Base-by-base conservation (phyloP, 2,113 vertebrate genomes). In the Mustelus asterias region DNA sequence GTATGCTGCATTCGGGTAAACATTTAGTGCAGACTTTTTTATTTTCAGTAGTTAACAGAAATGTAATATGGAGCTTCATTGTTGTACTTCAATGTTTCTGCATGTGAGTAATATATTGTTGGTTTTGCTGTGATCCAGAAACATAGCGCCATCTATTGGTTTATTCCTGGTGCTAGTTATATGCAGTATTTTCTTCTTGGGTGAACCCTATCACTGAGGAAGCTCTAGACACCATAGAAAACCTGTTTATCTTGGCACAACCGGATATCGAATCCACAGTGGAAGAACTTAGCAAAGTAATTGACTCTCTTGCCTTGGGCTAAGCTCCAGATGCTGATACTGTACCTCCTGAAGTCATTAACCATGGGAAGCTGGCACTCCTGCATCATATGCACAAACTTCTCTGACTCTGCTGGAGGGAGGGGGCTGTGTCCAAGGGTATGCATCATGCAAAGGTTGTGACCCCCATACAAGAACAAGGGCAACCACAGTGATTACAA, bases 81-180 rank as follows among this genome's bases (percentile, higher is more conserved):
- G 63, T 41, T 94, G 33, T 24, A 69, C 22, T 65, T 94, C 44
- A 44, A 69, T 13, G 18, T 44, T 70, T 26, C 22, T 69, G 44
- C 63, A 69, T 94, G 70, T 94, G 16, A n/a, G 20, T 44, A 94
- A 94, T 65, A 70, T 94, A 41, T 26, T 94, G 93, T 94, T 69
- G 11, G 20, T 9, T 94, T 94, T 94, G 0, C 48, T 41, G n/a
- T 93, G 90, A 67, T n/a, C 88, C 63, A 93, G 60, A 93, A 93
- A 93, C 13, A 65, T 65, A 93, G 90, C 37, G 20, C 63, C 92
- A 41, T 94, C 92, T 94, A 69, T 94, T 94, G 92, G n/a, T 94
- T 70, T 94, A 94, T 94, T 70, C n/a, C 6, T 0, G 29, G 22
- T 44, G n/a, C 9, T 26, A 29, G 65, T 41, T 70, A 26, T 26